Evolutionary conservation across 2,797 vertebrate genomes (phyloP).

Genomic region (Onychomys torridus): DNA sequence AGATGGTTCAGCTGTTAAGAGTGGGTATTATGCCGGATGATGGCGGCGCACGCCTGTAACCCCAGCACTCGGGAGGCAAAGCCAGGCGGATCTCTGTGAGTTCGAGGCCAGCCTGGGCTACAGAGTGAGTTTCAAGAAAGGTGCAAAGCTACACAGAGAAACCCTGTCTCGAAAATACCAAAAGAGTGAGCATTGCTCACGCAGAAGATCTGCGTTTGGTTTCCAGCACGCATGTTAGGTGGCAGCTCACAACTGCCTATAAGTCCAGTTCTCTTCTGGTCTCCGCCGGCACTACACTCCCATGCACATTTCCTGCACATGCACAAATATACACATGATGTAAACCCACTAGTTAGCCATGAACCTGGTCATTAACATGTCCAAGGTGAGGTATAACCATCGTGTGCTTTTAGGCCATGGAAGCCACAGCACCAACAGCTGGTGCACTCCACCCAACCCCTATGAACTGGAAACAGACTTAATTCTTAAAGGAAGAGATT

Average conservation of each 20-base stretch:
- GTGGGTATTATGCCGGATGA: neutral
- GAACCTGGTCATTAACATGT: neutral
- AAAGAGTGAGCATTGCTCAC: neutral
- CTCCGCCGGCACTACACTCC: neutral
- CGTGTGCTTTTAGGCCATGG: neutral
- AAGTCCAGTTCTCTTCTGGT: neutral
- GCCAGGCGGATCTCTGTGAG: too few relatives aligned
- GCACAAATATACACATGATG: neutral
- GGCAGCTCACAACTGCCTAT: neutral
- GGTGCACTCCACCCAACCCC: neutral
- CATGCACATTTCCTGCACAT: neutral
- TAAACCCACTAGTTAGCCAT: neutral
- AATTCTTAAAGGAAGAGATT: neutral
- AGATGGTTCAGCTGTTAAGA: neutral
- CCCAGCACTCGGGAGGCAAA: too few relatives aligned
- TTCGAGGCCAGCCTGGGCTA: too few relatives aligned
- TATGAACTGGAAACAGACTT: neutral
- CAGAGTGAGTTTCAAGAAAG: too few relatives aligned
- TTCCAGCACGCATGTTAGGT: neutral
- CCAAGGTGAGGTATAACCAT: neutral
- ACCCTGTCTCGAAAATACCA: too few relatives aligned
- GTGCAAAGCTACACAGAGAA: too few relatives aligned
- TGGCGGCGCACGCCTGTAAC: too few relatives aligned
- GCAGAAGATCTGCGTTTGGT: neutral
- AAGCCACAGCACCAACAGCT: neutral